Evolutionary conservation across 2,888 invertebrate genomes (phyloP), one percentile per base, ranked within the genome.

Genomic region (Cheilosia grossa): DNA sequence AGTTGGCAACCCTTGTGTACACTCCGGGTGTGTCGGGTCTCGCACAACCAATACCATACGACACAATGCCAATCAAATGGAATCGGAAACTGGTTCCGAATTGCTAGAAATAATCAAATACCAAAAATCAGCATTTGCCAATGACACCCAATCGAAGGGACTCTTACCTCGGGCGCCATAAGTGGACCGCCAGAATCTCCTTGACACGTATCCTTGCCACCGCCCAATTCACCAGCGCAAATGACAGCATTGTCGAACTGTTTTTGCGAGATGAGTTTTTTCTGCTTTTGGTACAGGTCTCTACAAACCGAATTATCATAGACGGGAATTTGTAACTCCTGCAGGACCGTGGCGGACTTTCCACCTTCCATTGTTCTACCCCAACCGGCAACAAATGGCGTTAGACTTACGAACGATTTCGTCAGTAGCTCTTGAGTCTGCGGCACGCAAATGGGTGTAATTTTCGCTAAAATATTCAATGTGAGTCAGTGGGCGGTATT

Each of bases 381-480:
- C 92, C 92, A 92, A 10, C 98, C 98, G 4, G 96, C 96, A 1
- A 97, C 94, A 88, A 95, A 94, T 0, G 96, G 96, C 51, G 90
- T 93, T 77, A 92, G 92, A 49, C 93, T 91, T 1, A 94, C 94
- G 82, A 94, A 95, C 15, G 92, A 92, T 56, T 92, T 93, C 0
- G 93, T 90, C 54, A 94, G 92, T 51, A 95, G 89, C 4, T 93
- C 92, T 0, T 92, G 90, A 10, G 92, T 91, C 15, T 92, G 90
- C 0, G 97, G 97, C 66, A 97, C 91, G 90, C 97, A 97, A 87
- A 97, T 95, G 0, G 97, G 97, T 86, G 92, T 92, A 64, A 97
- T 94, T 27, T 93, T 89, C 15, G 91, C 96, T 96, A 92, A 82
- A 72, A 53, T 10, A 66, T 81, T 19, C 15, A 42, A 47, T 24